Percentiles rank a stretch among this genome's conserved stretches.
Evolutionary conservation across 2,113 vertebrate species (phyloP).

Genomic region (Malurus melanocephalus): DNA sequence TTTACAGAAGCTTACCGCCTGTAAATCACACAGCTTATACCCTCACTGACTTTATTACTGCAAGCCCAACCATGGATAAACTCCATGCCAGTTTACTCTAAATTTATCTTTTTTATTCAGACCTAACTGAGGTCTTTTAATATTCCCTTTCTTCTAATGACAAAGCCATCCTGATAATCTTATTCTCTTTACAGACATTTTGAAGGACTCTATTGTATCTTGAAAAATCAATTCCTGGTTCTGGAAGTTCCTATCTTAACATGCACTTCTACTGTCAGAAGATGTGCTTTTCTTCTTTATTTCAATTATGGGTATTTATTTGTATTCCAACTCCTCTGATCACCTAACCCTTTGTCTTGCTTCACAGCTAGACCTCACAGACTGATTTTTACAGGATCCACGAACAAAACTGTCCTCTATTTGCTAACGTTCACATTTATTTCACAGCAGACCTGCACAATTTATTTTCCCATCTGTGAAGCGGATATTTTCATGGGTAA

Average conservation of each 20-base stretch:
- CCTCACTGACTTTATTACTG: constrained; percentile 77
- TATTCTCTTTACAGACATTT: constrained; percentile 67
- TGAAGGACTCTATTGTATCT: constrained; percentile 65
- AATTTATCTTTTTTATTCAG: constrained; percentile 79
- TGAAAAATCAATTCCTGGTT: constrained; percentile 37
- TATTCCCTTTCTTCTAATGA: constrained; percentile 72
- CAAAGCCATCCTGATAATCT: constrained; percentile 68
- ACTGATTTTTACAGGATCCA: constrained; percentile 5
- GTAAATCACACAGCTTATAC: constrained; percentile 78
- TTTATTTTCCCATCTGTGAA: constrained; percentile 25
- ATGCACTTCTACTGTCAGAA: constrained; percentile 45
- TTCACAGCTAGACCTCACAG: constrained; percentile 30
- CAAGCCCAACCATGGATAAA: constrained; percentile 76
- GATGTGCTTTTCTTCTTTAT: not conserved
- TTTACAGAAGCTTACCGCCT: constrained; percentile 75
- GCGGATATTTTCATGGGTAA: constrained; percentile 1
- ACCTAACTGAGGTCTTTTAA: constrained; percentile 67
- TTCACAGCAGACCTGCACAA: not conserved
- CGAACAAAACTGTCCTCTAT: constrained; percentile 24
- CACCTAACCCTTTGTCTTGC: not conserved
- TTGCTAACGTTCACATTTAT: constrained; percentile 11
- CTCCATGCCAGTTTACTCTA: constrained; percentile 73
- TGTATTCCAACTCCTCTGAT: constrained; percentile 16
- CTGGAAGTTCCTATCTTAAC: constrained; percentile 39
- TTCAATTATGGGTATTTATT: constrained; percentile 14